Percentiles rank a stretch among this genome's conserved stretches.
phyloP scores from a whole-genome alignment of 2,888 invertebrate genomes.

The Spodoptera littoralis region DNA sequence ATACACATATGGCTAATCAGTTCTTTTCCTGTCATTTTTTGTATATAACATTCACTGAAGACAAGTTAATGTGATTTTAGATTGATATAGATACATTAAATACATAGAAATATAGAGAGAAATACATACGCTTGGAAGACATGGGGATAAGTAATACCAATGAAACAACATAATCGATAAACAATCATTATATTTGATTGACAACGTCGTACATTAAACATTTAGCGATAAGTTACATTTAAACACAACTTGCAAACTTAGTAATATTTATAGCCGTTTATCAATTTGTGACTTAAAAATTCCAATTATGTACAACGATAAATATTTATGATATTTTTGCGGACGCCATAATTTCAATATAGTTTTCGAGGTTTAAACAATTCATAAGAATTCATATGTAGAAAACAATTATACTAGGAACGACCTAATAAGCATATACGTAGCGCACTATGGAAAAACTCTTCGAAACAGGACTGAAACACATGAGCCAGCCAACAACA shows the following conservation, averaged over 20 bases:
- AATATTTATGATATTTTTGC: slow-evolving; percentile 25
- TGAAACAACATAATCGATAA: slow-evolving; percentile 31
- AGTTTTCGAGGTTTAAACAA: slow-evolving; percentile 12
- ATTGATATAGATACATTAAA: too few species aligned
- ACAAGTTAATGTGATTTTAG: too few species aligned
- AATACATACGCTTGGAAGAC: too few species aligned
- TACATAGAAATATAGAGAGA: too few species aligned
- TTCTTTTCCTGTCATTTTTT: too few species aligned
- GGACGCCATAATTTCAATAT: slow-evolving; percentile 39
- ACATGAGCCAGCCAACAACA: slow-evolving; percentile 12
- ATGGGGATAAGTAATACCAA: slow-evolving; percentile 8
- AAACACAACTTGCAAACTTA: slow-evolving; percentile 21
- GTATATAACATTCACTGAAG: too few species aligned
- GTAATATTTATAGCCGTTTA: slow-evolving; percentile 30
- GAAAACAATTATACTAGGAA: slow-evolving; percentile 23
- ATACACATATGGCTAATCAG: too few species aligned
- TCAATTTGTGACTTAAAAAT: slow-evolving; percentile 36
- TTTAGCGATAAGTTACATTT: slow-evolving; percentile 30
- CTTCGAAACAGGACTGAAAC: slow-evolving; percentile 7
- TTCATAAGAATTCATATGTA: slow-evolving; percentile 15
- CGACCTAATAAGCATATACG: slow-evolving; percentile 16
- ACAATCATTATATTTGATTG: slow-evolving; percentile 54
- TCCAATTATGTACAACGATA: slow-evolving; percentile 27
- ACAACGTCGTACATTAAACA: slow-evolving; percentile 42
- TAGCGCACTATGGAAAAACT: slow-evolving; percentile 5